Percentiles rank a stretch among this genome's conserved stretches.
phyloP scores from a whole-genome alignment of 2,797 vertebrate species.

The Gorsachius magnificus region DNA sequence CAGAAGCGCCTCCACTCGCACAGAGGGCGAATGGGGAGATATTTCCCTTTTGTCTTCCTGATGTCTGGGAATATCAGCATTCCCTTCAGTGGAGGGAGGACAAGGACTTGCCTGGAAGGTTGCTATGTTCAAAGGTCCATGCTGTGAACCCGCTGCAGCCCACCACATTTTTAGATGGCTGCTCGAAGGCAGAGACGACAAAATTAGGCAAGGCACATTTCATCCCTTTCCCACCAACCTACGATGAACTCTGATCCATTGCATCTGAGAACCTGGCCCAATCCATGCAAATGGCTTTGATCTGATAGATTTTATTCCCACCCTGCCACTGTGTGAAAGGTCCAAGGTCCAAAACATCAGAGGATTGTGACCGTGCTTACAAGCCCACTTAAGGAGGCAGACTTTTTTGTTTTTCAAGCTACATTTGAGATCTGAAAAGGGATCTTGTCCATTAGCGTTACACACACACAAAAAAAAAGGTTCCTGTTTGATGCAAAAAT shows the following conservation, averaged over 20 bases:
- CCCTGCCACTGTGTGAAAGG: not conserved
- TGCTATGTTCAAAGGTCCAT: not conserved
- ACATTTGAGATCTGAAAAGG: not conserved
- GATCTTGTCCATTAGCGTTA: not conserved
- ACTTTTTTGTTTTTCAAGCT: not conserved
- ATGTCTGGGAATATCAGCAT: not conserved
- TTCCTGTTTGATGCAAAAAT: constrained; percentile 46
- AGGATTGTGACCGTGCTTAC: not conserved
- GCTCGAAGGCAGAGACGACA: not conserved
- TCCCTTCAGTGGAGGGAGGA: not conserved
- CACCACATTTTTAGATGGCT: not conserved
- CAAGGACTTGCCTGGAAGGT: not conserved
- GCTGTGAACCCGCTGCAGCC: not conserved
- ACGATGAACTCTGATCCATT: rapidly evolving
- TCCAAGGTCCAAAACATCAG: not conserved
- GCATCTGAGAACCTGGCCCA: not conserved
- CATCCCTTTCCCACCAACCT: not conserved
- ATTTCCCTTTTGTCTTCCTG: not conserved
- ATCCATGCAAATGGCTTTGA: not conserved
- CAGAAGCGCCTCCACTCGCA: not conserved
- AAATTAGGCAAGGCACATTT: not conserved
- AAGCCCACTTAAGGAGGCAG: not conserved
- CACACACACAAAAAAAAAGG: not conserved
- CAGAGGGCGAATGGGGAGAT: not conserved
- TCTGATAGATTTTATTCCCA: not conserved